Evolutionary conservation across 2,888 invertebrate genomes (phyloP).

Genomic region (Epinotia bilunana): DNA sequence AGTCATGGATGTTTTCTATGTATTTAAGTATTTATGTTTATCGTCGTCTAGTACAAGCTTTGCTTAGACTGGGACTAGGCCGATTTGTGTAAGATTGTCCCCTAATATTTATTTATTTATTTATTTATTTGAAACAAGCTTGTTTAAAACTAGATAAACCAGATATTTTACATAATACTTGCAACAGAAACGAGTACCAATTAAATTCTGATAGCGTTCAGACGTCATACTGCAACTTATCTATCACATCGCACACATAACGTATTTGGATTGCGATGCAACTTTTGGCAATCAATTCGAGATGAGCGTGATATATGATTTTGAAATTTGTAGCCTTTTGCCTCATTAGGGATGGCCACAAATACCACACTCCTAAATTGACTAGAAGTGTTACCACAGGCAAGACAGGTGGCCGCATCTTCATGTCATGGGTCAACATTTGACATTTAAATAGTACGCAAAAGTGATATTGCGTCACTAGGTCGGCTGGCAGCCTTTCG

Average conservation of each 20-base stretch:
- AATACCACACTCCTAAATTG: conserved; percentile 41
- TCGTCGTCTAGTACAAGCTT: too few relatives aligned
- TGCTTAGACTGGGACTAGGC: too few relatives aligned
- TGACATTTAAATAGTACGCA: conserved; percentile 73
- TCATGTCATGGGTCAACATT: conserved; percentile 77
- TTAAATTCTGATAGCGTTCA: conserved; percentile 32
- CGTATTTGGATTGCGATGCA: conserved; percentile 4
- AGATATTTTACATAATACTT: conserved; percentile 35
- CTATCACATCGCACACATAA: conserved; percentile 31
- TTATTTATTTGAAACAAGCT: not conserved
- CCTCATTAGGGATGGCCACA: conserved; percentile 34
- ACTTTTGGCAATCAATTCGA: conserved; percentile 29
- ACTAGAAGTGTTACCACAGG: conserved; percentile 47
- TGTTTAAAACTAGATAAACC: conserved; percentile 18
- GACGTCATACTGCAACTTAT: conserved; percentile 31
- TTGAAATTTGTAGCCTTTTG: conserved; percentile 34
- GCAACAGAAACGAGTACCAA: conserved; percentile 30
- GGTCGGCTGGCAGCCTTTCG: conserved; percentile 57
- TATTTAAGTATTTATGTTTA: too few relatives aligned
- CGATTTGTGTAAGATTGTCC: too few relatives aligned
- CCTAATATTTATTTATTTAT: too few relatives aligned
- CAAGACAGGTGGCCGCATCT: conserved; percentile 66
- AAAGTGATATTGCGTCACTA: conserved; percentile 68
- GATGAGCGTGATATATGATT: conserved; percentile 30
- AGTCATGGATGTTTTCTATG: too few relatives aligned